phyloP scores from a whole-genome alignment of 2,113 vertebrate genomes.

The Formicarius rufipectus region DNA sequence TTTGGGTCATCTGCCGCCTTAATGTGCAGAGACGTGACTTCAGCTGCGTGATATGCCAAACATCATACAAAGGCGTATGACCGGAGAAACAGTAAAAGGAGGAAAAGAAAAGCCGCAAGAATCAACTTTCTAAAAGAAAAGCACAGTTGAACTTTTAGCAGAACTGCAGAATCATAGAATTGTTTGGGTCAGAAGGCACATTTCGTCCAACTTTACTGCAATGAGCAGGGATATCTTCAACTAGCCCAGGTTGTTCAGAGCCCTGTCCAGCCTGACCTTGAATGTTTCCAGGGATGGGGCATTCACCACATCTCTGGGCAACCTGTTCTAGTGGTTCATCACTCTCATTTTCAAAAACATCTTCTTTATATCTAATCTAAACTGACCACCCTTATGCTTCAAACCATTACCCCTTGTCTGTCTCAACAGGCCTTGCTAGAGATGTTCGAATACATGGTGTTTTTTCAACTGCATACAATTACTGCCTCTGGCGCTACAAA shows the following conservation, averaged over 20 bases:
- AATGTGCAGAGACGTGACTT: fast-evolving
- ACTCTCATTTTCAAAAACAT: not conserved
- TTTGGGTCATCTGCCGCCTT: not conserved
- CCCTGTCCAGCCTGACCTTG: no score
- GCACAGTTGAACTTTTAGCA: not conserved
- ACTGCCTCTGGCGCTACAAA: not conserved
- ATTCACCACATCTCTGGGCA: not conserved
- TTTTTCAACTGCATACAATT: not conserved
- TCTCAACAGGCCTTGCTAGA: not conserved
- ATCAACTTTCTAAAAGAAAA: not conserved
- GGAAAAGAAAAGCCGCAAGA: not conserved
- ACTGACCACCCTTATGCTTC: not conserved
- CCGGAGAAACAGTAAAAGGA: not conserved
- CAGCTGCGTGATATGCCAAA: not conserved
- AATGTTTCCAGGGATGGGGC: not conserved
- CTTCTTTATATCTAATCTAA: not conserved
- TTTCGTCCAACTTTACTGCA: not conserved
- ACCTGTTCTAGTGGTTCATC: not conserved
- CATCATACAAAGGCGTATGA: fast-evolving
- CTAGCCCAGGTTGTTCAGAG: not conserved
- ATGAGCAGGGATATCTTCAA: not conserved
- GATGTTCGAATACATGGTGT: not conserved
- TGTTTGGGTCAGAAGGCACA: not conserved
- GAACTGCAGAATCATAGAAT: not conserved
- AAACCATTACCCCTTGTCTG: not conserved